Conservation (phyloP, 2,888 invertebrate species). For the Tetragnatha montana region DNA sequence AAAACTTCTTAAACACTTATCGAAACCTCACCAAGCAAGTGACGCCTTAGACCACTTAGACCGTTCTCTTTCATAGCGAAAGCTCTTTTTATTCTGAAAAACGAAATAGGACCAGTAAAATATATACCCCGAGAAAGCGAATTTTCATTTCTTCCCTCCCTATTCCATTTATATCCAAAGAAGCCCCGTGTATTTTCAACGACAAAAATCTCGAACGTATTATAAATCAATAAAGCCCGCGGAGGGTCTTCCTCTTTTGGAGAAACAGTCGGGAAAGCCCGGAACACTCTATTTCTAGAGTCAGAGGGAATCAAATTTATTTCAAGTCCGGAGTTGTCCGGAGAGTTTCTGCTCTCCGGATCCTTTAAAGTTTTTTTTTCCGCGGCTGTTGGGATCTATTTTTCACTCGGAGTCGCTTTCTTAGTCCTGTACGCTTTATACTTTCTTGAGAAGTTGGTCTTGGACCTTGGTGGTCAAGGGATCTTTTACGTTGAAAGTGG, state of each 20-base stretch:
- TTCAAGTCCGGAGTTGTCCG: conserved; percentile 12
- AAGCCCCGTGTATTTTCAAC: neutral
- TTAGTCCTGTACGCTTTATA: neutral
- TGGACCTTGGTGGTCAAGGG: neutral
- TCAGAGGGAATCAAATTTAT: conserved; percentile 43
- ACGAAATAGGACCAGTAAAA: neutral
- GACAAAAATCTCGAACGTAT: neutral
- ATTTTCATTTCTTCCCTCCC: neutral
- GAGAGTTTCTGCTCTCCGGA: conserved; percentile 8
- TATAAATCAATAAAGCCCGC: neutral
- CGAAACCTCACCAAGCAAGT: too few relatives aligned
- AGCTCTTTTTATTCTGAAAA: too few relatives aligned
- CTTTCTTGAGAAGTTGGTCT: neutral
- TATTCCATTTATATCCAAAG: neutral
- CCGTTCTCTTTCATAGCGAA: too few relatives aligned
- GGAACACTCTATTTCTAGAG: conserved; percentile 32
- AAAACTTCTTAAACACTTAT: too few relatives aligned
- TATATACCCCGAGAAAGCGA: neutral
- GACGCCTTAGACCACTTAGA: too few relatives aligned
- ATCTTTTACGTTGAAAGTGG: too few relatives aligned
- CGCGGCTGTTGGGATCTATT: conserved; percentile 4
- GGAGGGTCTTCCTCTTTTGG: neutral
- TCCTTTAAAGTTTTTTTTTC: neutral
- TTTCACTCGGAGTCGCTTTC: conserved; percentile 2
- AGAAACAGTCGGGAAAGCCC: neutral